Conservation (phyloP, 2,888 invertebrate genomes). For the Neoscelio sp. region DNA sequence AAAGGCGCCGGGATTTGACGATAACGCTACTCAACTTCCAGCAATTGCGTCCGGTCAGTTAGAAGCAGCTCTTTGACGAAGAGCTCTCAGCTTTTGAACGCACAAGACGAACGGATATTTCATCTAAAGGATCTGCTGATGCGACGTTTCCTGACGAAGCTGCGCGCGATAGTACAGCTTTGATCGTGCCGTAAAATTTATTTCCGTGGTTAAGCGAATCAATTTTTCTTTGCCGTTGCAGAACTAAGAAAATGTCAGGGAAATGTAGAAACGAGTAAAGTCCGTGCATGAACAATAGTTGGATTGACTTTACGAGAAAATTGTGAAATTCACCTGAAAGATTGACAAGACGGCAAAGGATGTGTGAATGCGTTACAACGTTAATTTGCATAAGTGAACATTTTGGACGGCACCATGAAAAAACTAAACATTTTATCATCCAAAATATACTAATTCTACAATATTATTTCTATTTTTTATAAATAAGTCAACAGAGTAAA, state of each 20-base stretch:
- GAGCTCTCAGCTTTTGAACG: slow-evolving; percentile 45
- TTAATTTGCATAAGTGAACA: too few relatives aligned
- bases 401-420: too few relatives aligned
- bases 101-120: slow-evolving; percentile 43
- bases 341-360: slow-evolving; percentile 27
- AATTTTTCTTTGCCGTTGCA: slow-evolving; percentile 43
- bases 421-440: too few relatives aligned
- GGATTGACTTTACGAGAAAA: slow-evolving; percentile 9
- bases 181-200: slow-evolving; percentile 52
- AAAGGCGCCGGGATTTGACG: slow-evolving; percentile 26
- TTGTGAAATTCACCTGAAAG: slow-evolving; percentile 11
- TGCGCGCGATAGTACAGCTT: slow-evolving; percentile 44
- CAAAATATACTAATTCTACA: too few relatives aligned
- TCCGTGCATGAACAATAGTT: slow-evolving; percentile 8
- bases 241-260: slow-evolving; percentile 20
- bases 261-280: slow-evolving; percentile 26
- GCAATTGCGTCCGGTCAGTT: slow-evolving; percentile 53
- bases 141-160: slow-evolving; percentile 42
- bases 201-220: slow-evolving; percentile 51
- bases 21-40: slow-evolving; percentile 12
- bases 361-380: background rate
- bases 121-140: slow-evolving; percentile 54
- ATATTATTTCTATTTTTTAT: too few relatives aligned
- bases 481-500: too few relatives aligned
- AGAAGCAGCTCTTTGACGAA: slow-evolving; percentile 47